Evolutionary conservation across 2,888 invertebrate species (phyloP).

Genomic region (Phaedon cochleariae): DNA sequence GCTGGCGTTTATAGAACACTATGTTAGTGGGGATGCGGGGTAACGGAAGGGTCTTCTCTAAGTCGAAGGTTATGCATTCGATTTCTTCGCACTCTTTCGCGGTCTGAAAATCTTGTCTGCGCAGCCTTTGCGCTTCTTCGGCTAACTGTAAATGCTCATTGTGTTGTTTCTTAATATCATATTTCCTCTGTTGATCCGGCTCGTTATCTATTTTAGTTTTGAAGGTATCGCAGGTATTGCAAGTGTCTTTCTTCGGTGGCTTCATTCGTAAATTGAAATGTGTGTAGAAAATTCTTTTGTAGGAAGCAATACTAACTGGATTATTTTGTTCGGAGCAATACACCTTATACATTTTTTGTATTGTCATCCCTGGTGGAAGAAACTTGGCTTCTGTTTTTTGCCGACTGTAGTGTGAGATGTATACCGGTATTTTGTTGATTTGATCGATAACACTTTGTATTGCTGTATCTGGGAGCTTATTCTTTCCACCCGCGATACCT

Average conservation of each 20-base stretch:
- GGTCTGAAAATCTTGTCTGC: slow-evolving; percentile 33
- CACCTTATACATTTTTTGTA: slow-evolving; percentile 37
- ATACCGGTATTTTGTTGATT: slow-evolving; percentile 8
- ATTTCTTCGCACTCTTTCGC: slow-evolving; percentile 20
- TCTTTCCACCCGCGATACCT: slow-evolving; percentile 29
- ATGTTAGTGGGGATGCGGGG: slow-evolving; percentile 44
- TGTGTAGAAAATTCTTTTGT: slow-evolving; percentile 30
- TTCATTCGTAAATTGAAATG: slow-evolving; percentile 37
- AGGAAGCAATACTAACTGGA: background rate
- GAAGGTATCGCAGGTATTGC: slow-evolving; percentile 34
- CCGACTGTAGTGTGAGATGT: slow-evolving; percentile 15
- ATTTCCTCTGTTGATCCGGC: slow-evolving; percentile 26
- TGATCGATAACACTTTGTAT: slow-evolving; percentile 1
- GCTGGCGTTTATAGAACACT: slow-evolving; percentile 46
- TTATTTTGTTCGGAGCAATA: slow-evolving; percentile 21
- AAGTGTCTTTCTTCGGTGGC: slow-evolving; percentile 37
- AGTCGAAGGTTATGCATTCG: slow-evolving; percentile 32
- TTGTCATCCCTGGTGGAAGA: slow-evolving; percentile 30
- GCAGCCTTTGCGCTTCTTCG: slow-evolving; percentile 26
- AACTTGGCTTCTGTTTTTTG: slow-evolving; percentile 27
- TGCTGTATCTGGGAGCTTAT: slow-evolving; percentile 24
- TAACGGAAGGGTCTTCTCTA: slow-evolving; percentile 31
- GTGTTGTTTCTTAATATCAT: slow-evolving; percentile 21
- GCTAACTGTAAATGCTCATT: slow-evolving; percentile 30
- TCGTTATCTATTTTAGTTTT: slow-evolving; percentile 36